These are phyloP conservation scores for Diceros bicornis DNA, from an alignment of 2,797 vertebrate genomes.

Conservation along the genomic window DNA sequence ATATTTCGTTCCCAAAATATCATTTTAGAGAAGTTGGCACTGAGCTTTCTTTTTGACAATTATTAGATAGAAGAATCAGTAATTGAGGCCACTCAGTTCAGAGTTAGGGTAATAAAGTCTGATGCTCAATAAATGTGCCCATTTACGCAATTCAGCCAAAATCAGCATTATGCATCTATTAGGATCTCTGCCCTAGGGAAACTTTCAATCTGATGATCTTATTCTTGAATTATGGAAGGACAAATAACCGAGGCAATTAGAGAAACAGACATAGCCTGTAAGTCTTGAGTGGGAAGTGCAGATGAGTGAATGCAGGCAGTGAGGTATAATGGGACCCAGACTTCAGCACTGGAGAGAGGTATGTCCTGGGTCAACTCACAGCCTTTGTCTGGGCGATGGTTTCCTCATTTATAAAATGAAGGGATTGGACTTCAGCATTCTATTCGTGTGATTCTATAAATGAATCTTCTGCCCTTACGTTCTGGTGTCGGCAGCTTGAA, in stretches of 20 bases:
- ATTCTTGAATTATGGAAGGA: background rate
- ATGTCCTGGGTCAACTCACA: background rate
- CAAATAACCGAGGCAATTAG: no score
- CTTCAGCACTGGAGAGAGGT: no score
- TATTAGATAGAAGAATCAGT: background rate
- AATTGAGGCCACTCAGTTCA: background rate
- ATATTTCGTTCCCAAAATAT: background rate
- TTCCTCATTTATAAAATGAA: background rate
- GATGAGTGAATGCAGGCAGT: background rate
- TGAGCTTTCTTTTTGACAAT: background rate
- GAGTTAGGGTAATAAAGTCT: background rate
- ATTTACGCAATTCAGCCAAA: background rate
- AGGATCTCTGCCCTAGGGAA: background rate
- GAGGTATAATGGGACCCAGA: background rate
- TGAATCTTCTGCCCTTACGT: background rate
- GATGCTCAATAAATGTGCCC: background rate
- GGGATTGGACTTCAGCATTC: background rate
- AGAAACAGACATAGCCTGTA: background rate
- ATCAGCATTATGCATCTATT: background rate
- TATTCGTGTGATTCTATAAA: background rate
- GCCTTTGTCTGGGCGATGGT: background rate
- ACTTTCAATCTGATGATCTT: background rate
- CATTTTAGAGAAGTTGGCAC: background rate
- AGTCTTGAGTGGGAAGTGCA: no score
- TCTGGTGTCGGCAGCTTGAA: background rate